Percentiles rank a stretch among this genome's conserved stretches.
These are phyloP conservation scores for Atrichornis clamosus DNA, from an alignment of 2,113 vertebrate species.

Conservation along the genomic window DNA sequence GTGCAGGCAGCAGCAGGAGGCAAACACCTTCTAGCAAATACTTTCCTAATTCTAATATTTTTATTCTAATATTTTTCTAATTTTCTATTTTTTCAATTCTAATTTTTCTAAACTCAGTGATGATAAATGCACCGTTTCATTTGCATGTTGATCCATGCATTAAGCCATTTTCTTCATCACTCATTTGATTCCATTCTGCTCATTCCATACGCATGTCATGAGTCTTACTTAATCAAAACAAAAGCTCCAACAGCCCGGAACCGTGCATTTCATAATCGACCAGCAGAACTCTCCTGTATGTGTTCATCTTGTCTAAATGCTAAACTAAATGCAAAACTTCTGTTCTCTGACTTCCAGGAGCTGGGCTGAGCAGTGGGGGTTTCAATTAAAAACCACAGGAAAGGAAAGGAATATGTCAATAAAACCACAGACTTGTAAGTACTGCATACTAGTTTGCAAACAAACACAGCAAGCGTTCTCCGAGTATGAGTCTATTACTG, in stretches of 20 bases:
- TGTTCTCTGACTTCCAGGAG: conserved; percentile 72
- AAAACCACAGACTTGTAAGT: conserved; percentile 84
- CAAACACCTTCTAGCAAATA: background rate
- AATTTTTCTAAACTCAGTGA: background rate
- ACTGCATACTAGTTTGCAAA: conserved; percentile 81
- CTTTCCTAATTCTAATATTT: background rate
- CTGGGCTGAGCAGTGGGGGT: conserved; percentile 76
- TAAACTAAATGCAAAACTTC: conserved; percentile 74
- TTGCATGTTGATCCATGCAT: background rate
- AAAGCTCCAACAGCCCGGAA: background rate
- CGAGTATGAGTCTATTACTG: conserved; percentile 74
- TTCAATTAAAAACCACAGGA: conserved; percentile 86
- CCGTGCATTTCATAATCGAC: conserved; percentile 55
- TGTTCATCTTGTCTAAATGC: conserved; percentile 66
- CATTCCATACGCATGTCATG: background rate
- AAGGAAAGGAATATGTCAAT: conserved; percentile 81
- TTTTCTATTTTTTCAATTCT: background rate
- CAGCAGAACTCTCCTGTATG: conserved; percentile 36
- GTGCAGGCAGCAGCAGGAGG: background rate
- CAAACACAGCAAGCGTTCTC: conserved; percentile 80
- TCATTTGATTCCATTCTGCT: background rate
- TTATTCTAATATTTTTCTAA: background rate
- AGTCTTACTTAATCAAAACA: conserved; percentile 10
- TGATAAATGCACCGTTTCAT: background rate
- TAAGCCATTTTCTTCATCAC: background rate